Evolutionary conservation across 2,113 vertebrate species (phyloP).

Genomic region (Coturnix japonica): DNA sequence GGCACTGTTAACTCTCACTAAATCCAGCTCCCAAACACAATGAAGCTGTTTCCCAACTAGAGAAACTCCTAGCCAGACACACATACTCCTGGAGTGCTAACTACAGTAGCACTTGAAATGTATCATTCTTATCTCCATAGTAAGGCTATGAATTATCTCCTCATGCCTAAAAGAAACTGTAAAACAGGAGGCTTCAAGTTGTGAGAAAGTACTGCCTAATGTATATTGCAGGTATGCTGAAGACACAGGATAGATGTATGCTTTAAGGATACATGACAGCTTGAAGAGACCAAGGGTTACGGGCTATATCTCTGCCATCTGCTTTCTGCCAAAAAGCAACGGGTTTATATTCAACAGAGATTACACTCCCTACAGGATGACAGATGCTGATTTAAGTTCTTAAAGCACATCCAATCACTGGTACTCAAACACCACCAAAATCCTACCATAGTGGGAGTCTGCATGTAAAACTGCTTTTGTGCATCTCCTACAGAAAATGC

Average conservation of each 20-base stretch:
- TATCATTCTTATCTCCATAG: not conserved
- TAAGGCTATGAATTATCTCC: not conserved
- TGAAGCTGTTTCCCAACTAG: not conserved
- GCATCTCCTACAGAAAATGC: not conserved
- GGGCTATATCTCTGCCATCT: slow-evolving; percentile 26
- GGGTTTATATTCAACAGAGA: slow-evolving; percentile 6
- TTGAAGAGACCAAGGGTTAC: not conserved
- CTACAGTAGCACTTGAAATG: not conserved
- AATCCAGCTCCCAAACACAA: not conserved
- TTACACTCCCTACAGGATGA: not conserved
- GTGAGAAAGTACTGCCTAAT: not conserved
- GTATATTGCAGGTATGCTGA: not conserved
- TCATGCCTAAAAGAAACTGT: not conserved
- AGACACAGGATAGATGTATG: not conserved
- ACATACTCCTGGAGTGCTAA: not conserved
- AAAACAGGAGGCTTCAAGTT: not conserved
- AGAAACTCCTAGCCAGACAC: not conserved
- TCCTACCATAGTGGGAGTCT: not conserved
- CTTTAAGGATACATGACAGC: not conserved
- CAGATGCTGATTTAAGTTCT: slow-evolving; percentile 41
- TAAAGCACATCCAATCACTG: not conserved
- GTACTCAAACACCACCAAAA: not conserved
- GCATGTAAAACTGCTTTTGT: not conserved
- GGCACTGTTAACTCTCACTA: not conserved
- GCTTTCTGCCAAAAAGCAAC: slow-evolving; percentile 34